phyloP scores from a whole-genome alignment of 2,113 vertebrate species.

The Oreamnos americanus region DNA sequence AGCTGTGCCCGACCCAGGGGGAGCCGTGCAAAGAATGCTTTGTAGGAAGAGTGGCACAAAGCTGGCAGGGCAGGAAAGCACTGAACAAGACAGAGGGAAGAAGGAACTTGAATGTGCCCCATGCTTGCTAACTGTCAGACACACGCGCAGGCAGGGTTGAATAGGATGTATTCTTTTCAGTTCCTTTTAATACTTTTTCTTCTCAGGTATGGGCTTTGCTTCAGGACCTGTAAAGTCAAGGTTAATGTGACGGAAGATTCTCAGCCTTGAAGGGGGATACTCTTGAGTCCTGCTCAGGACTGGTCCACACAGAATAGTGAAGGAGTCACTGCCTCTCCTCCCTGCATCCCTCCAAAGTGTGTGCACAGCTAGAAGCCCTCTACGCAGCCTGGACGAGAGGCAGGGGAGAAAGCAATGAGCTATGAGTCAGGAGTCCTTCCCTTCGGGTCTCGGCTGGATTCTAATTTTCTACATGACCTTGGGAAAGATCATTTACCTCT shows the following conservation, averaged over 20 bases:
- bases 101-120: not conserved
- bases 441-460: not conserved
- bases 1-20: slow-evolving; percentile 25
- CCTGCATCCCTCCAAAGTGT: not conserved
- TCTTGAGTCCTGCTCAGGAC: not conserved
- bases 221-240: slow-evolving; percentile 8
- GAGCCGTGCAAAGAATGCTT: slow-evolving; percentile 15
- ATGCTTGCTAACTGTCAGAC: not conserved
- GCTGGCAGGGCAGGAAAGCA: not conserved
- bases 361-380: too few relatives aligned
- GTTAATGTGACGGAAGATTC: not conserved
- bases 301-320: not conserved
- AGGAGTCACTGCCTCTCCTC: not conserved
- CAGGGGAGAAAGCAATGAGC: not conserved
- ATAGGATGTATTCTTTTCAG: not conserved
- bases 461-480: not conserved
- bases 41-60: slow-evolving; percentile 21
- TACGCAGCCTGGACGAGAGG: not conserved
- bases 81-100: not conserved
- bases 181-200: slow-evolving; percentile 2
- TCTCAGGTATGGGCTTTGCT: not conserved
- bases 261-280: not conserved
- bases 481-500: not conserved
- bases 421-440: not conserved
- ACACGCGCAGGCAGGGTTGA: not conserved